Evolutionary conservation across 2,113 vertebrate species (phyloP).

Genomic region (Rhabdomys dilectus): DNA sequence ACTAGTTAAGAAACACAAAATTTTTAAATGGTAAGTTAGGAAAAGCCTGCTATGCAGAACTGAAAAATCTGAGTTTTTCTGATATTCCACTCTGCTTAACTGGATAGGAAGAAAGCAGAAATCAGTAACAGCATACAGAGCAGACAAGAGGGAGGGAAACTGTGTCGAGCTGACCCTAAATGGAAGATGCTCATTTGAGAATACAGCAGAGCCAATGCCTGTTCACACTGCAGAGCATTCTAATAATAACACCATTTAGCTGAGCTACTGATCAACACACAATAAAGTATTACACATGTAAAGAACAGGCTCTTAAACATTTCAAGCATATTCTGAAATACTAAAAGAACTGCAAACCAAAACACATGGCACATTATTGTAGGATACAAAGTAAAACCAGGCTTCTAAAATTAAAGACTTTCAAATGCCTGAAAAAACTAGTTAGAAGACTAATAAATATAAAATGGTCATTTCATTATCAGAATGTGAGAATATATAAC

Average conservation of each 20-base stretch:
- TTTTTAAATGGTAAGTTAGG: conserved; percentile 78
- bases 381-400: conserved; percentile 61
- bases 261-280: conserved; percentile 37
- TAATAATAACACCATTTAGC: neutral
- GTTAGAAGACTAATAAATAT: conserved; percentile 57
- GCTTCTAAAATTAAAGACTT: conserved; percentile 48
- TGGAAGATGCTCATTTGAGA: conserved; percentile 32
- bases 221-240: conserved; percentile 15
- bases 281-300: conserved; percentile 55
- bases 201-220: neutral
- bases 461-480: conserved; percentile 58
- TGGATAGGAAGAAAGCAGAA: conserved; percentile 39
- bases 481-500: conserved; percentile 50
- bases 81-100: neutral
- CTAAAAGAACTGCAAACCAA: conserved; percentile 64
- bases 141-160: conserved; percentile 33
- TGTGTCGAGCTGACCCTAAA: conserved; percentile 25
- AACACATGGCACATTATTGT: conserved; percentile 59
- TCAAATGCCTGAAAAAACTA: conserved; percentile 52
- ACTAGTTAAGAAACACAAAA: conserved; percentile 79
- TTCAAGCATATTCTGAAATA: conserved; percentile 75
- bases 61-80: conserved; percentile 39
- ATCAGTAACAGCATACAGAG: conserved; percentile 28
- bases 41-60: conserved; percentile 84
- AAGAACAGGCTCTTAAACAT: conserved; percentile 72